Base-by-base conservation (phyloP, 2,888 invertebrate genomes). In the Coremacera marginata region DNA sequence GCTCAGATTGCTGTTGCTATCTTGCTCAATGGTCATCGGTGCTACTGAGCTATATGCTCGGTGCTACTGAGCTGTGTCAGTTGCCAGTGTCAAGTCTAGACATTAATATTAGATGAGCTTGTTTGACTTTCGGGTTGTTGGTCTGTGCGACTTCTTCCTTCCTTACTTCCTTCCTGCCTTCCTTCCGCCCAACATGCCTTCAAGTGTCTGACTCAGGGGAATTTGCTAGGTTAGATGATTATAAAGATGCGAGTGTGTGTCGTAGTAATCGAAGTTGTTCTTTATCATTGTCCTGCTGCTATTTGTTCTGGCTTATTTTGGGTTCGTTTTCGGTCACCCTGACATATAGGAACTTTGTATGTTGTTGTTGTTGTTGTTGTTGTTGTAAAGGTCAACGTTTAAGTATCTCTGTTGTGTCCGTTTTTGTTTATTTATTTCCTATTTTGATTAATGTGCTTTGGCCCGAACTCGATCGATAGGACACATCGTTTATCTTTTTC, bases 401-500 rank as follows among this genome's bases (percentile, higher is more conserved):
- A 74, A 67, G 67, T 74, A 55, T 65, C 25, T 67, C 52, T 34
- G 49, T 51, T 14, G 49, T 25, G 27, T 55, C 44, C 19, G 5
- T 14, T 44, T 60, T n/a, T 22, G 19, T 44, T 11, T 72, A 60
- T 27, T 70, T 55, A 55, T 70, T 52, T 27, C 31, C 7, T 9
- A 11, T 67, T 37, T 44, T 72, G 16, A 22, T 44, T 49, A 11
- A 22, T 49, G 25, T 63, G 16, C 51, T 22, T 44, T 22, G 57
- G 57, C 51, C 74, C 65, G 74, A 74, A 68, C 74, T 70, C 62
- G 78, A 65, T 77, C 74, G 44, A 44, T 44, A 44, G 44, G 57
- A 62, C 67, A 74, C 68, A 55, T 60, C 76, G 74, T 78, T 75
- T 75, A 77, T 78, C 76, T 74, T 71, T 65, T 76, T 78, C 63